Evolutionary conservation across 2,113 vertebrate species (phyloP).

Genomic region (Perca schrenkii): DNA sequence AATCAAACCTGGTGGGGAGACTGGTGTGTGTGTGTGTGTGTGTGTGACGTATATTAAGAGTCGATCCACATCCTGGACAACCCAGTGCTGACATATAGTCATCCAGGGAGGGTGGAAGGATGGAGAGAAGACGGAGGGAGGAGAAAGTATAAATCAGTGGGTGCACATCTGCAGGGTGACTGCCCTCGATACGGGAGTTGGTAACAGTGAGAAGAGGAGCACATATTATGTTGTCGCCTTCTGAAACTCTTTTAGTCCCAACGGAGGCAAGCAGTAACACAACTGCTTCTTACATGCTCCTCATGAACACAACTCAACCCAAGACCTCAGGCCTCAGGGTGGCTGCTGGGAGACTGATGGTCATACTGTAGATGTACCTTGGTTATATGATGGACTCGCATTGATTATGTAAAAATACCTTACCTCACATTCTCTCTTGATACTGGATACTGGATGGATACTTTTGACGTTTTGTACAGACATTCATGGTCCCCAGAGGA

Average conservation of each 20-base stretch:
- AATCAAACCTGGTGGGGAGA: conserved; percentile 82
- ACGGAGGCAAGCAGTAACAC: conserved; percentile 25
- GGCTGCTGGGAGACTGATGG: neutral
- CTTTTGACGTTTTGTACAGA: no score
- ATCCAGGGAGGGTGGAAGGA: conserved; percentile 51
- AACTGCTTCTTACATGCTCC: neutral
- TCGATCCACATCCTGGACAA: conserved; percentile 73
- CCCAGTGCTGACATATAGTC: conserved; percentile 59
- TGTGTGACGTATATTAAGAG: conserved; percentile 65
- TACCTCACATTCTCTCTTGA: neutral
- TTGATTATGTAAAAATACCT: neutral
- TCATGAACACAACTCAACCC: conserved; percentile 6
- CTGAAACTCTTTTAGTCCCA: conserved; percentile 45
- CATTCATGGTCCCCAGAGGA: neutral
- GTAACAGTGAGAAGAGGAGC: conserved; percentile 52
- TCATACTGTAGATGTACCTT: no score
- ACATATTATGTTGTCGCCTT: conserved; percentile 51
- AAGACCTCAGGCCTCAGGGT: neutral
- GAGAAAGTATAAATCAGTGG: conserved; percentile 74
- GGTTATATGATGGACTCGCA: neutral
- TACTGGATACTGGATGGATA: neutral
- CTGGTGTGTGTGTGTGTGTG: conserved; percentile 52
- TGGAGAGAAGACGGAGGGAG: conserved; percentile 25
- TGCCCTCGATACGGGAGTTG: conserved; percentile 62
- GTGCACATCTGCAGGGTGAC: conserved; percentile 62